Evolutionary conservation across 2,888 invertebrate species (phyloP).

Genomic region (Nephrocerus scutellatus): DNA sequence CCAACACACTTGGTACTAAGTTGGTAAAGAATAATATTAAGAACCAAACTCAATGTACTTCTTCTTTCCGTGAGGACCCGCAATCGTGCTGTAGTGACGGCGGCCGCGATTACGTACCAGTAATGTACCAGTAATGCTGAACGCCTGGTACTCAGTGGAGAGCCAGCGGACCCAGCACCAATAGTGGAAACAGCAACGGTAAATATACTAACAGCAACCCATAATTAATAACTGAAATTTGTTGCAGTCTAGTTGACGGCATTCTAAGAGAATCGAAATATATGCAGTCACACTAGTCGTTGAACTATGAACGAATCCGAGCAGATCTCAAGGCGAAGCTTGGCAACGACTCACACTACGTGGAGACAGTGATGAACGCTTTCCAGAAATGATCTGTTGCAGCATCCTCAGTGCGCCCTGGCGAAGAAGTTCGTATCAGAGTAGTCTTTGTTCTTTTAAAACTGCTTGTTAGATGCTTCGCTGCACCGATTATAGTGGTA

Average conservation of each 20-base stretch:
- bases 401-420: conserved; percentile 30
- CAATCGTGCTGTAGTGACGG: conserved; percentile 40
- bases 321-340: conserved; percentile 32
- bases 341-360: conserved; percentile 34
- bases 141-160: conserved; percentile 29
- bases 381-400: conserved; percentile 32
- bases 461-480: no score
- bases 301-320: conserved; percentile 29
- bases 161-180: conserved; percentile 23
- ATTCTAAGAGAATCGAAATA: conserved; percentile 37
- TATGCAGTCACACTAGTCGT: conserved; percentile 27
- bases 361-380: conserved; percentile 33
- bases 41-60: no score
- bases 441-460: conserved; percentile 35
- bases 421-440: conserved; percentile 40
- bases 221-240: background rate
- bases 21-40: no score
- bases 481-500: no score
- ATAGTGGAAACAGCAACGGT: conserved; percentile 37
- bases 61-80: conserved; percentile 37
- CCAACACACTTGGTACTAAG: no score
- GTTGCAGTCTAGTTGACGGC: conserved; percentile 45
- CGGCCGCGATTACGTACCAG: conserved; percentile 34
- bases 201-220: background rate
- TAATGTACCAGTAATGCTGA: conserved; percentile 37